Percentiles rank a stretch among this genome's conserved stretches.
Evolutionary conservation across 37 sponge, comb jelly and placozoan species (phyloP).

Genomic region (Bolinopsis microptera): DNA sequence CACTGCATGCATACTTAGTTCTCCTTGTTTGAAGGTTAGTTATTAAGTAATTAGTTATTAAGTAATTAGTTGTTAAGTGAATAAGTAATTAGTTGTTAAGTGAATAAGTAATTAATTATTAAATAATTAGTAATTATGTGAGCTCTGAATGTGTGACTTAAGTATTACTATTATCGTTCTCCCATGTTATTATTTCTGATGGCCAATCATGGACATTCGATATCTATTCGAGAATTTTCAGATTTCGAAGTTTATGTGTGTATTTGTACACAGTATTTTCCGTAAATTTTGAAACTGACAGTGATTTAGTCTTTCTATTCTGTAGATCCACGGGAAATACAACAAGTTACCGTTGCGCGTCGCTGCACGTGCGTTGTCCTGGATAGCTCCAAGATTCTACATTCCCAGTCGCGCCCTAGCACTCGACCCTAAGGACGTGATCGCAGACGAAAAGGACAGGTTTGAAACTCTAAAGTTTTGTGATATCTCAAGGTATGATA

Average conservation of each 20-base stretch:
- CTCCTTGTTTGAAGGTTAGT: conserved; percentile 41
- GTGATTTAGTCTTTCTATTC: too few species aligned
- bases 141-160: too few species aligned
- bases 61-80: too few species aligned
- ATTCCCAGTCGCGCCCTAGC: conserved; percentile 32
- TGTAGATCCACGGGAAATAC: conserved; percentile 39
- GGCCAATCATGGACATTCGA: too few species aligned
- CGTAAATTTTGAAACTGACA: too few species aligned
- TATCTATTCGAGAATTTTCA: too few species aligned
- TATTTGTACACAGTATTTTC: too few species aligned
- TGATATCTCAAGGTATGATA: neutral
- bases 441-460: conserved; percentile 21
- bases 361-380: neutral
- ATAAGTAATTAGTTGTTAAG: too few species aligned
- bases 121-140: too few species aligned
- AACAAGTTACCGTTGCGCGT: neutral
- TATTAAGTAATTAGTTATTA: neutral
- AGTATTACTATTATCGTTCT: too few species aligned
- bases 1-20: conserved; percentile 45
- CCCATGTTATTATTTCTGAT: too few species aligned
- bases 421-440: conserved; percentile 29
- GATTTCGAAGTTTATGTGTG: neutral
- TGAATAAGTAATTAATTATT: too few species aligned
- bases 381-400: conserved; percentile 43
- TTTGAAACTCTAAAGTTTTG: neutral